Conservation (phyloP, 2,888 invertebrate species). For the Acholoe squamosa region DNA sequence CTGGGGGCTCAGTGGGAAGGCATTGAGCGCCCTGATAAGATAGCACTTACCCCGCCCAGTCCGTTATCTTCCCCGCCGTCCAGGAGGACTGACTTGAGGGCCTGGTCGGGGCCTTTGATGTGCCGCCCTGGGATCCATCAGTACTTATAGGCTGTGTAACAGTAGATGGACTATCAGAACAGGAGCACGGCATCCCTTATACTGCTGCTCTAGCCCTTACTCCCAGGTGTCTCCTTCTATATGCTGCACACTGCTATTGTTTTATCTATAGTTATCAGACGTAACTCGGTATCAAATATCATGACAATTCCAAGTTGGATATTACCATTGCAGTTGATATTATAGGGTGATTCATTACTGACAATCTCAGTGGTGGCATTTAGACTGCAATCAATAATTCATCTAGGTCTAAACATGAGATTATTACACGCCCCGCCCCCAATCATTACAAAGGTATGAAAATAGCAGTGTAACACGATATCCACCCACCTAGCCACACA, state of each 20-base stretch:
- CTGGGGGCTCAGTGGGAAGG: neutral
- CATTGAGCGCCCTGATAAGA: slow-evolving; percentile 30
- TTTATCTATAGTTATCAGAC: too few species aligned
- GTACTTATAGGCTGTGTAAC: slow-evolving; percentile 13
- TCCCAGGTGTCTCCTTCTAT: neutral
- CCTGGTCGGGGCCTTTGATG: neutral
- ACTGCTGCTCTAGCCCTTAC: neutral
- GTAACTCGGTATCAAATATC: too few species aligned
- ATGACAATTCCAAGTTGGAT: too few species aligned
- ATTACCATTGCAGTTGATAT: too few species aligned
- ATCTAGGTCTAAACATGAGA: too few species aligned
- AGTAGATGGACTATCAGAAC: slow-evolving; percentile 20
- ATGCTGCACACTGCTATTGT: neutral
- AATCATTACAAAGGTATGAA: too few species aligned
- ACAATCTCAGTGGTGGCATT: too few species aligned
- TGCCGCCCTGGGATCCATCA: neutral
- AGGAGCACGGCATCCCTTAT: neutral
- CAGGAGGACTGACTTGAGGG: slow-evolving; percentile 27
- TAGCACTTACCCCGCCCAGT: slow-evolving; percentile 25
- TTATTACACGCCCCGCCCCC: too few species aligned
- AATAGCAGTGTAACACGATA: too few species aligned
- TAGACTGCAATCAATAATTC: too few species aligned
- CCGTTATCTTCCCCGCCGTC: neutral
- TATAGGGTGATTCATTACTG: too few species aligned
- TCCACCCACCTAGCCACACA: too few species aligned